Evolutionary conservation across 23 tunicate genomes (phyloP), one percentile per base, ranked within the genome.

Genomic region (Phallusia fumigata): DNA sequence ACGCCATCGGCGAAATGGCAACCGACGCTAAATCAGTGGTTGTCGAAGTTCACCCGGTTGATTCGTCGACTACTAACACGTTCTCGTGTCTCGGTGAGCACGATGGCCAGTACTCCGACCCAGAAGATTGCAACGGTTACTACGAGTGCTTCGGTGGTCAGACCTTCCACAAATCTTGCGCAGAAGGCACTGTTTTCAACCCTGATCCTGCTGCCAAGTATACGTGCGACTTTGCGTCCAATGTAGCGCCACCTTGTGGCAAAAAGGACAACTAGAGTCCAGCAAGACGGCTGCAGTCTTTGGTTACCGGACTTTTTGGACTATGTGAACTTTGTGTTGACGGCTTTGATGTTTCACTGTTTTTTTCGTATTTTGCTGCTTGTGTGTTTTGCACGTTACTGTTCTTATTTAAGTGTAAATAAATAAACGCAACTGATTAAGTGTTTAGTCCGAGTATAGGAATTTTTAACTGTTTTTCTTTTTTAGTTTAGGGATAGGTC

Each of bases 21-120:
- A 84, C 94, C 1, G 94, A 89, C 65, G 85, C 94, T 0, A 79
- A 80, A 47, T 89, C 83, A 31, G 72, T 84, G 33, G 85, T 74
- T 19, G 33, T 86, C 5, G 76, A 53, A 80, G 84, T 86, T 15
- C n/a, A 35, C 35, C 49, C 33, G 1, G 2, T 12, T n/a, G 53
- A 32, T 18, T 22, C 75, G 30, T 33, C 30, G 1, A 13, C 36
- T 1, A 10, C 31, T 22, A 53, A 73, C 24, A 16, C 34, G 0
- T 86, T 85, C 36, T 21, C 31, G 6, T 85, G 88, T 40, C 53
- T n/a, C 1, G 83, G 50, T 3, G 31, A 78, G 64, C 31, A 79
- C 18, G 83, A 85, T 24, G 88, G 88, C 33, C 16, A 34, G 18
- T 85, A 78, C 53, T 34, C 83, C 5, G 88, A 85, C 45, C 65